A percentile compares a stretch with the other conserved stretches of the same genome.
These are phyloP conservation scores for Falco cherrug DNA, from an alignment of 2,797 vertebrate genomes.

Conservation along the genomic window DNA sequence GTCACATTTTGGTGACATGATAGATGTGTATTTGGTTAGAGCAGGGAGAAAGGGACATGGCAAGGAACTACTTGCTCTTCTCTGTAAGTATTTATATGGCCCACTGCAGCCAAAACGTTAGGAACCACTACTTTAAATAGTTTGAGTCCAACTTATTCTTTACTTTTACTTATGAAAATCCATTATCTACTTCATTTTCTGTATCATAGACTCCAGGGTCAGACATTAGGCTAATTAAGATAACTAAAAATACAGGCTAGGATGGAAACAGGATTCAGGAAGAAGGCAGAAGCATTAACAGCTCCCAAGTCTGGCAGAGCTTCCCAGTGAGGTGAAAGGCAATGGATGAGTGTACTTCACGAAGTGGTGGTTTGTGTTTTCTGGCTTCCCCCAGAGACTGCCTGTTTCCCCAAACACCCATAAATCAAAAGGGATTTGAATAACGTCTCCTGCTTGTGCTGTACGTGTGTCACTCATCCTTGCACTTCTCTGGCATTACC, in stretches of 20 bases:
- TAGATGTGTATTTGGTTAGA: not conserved
- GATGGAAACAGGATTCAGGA: conserved; percentile 18
- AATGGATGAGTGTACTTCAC: not conserved
- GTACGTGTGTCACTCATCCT: fast-evolving
- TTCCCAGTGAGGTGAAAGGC: not conserved
- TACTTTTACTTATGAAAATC: not conserved
- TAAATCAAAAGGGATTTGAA: not conserved
- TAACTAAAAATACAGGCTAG: conserved; percentile 32
- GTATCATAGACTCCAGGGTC: not conserved
- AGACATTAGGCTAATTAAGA: not conserved
- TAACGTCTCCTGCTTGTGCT: not conserved
- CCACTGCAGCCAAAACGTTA: not conserved
- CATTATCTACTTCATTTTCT: not conserved
- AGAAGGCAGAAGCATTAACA: conserved; percentile 1
- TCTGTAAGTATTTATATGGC: not conserved
- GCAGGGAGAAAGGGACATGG: not conserved
- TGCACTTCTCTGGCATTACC: not conserved
- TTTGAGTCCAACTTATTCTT: not conserved
- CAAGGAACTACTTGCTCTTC: not conserved
- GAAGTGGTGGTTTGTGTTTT: not conserved
- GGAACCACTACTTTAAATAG: not conserved
- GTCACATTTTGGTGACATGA: not conserved
- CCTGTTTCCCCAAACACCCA: not conserved
- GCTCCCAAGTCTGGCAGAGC: conserved; percentile 2
- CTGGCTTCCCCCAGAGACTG: not conserved